These are phyloP conservation scores for Pseudorhombus dupliciocellatus DNA, from an alignment of 2,113 vertebrate genomes.

Conservation along the genomic window DNA sequence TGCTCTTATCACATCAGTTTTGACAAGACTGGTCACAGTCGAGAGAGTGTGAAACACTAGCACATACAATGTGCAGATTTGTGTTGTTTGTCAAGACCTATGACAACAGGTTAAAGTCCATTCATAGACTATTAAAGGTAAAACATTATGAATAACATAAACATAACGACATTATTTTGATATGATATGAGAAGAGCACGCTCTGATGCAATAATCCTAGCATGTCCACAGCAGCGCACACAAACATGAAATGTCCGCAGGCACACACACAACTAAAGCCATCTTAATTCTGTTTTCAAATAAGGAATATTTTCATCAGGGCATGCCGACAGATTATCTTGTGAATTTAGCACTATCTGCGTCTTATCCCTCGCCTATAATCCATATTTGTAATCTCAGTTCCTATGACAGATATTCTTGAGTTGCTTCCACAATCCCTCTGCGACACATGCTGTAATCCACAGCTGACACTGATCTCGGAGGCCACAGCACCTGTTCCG, in stretches of 20 bases:
- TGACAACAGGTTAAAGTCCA: neutral
- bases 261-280: neutral
- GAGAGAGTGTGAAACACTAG: conserved; percentile 12
- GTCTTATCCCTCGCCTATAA: conserved; percentile 69
- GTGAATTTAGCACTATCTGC: conserved; percentile 74
- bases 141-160: neutral
- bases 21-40: conserved; percentile 29
- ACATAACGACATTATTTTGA: neutral
- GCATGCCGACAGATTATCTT: conserved; percentile 66
- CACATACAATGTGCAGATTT: neutral
- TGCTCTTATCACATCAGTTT: conserved; percentile 58
- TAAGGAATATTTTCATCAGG: conserved; percentile 56
- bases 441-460: conserved; percentile 75
- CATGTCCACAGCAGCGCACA: neutral
- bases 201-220: neutral
- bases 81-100: neutral
- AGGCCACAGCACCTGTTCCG: conserved; percentile 75
- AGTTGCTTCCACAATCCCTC: conserved; percentile 64
- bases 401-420: conserved; percentile 61
- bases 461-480: conserved; percentile 73
- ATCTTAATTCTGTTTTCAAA: conserved; percentile 64
- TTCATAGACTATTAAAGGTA: neutral
- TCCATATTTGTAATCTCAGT: conserved; percentile 76
- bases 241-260: neutral
- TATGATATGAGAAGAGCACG: neutral